Evolutionary conservation across 2,113 vertebrate species (phyloP).

Genomic region (Aegithalos caudatus): DNA sequence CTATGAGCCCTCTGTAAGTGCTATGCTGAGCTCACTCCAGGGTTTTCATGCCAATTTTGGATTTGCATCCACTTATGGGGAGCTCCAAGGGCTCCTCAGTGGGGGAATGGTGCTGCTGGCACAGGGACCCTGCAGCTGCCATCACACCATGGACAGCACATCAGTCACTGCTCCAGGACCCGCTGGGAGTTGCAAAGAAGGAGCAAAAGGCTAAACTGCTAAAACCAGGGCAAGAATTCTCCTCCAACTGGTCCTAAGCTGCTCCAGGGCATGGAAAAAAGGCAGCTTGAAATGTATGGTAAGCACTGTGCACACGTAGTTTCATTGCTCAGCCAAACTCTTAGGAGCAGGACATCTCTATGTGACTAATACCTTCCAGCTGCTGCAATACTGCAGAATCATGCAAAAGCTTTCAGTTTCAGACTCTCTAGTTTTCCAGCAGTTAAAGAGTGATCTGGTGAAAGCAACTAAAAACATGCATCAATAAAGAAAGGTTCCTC

Average conservation of each 20-base stretch:
- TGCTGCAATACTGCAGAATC: not conserved
- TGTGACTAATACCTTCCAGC: not conserved
- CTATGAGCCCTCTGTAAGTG: not conserved
- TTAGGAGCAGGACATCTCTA: not conserved
- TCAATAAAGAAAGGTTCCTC: not conserved
- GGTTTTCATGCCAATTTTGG: not conserved
- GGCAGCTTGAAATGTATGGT: not conserved
- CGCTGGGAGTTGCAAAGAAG: not conserved
- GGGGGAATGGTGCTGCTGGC: not conserved
- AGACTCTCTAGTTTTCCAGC: not conserved
- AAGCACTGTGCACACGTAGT: not conserved
- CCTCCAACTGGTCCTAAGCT: not conserved
- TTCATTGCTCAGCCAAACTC: not conserved
- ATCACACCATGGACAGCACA: not conserved
- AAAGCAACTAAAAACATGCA: not conserved
- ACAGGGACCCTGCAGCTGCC: accelerated
- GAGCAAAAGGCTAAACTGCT: not conserved
- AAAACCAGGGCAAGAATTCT: not conserved
- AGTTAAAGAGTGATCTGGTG: not conserved
- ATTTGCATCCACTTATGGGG: not conserved
- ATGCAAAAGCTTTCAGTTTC: not conserved
- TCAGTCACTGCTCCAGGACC: not conserved
- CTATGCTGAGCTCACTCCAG: not conserved
- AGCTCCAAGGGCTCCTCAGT: not conserved
- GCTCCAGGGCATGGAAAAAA: not conserved